Base-by-base conservation (phyloP, 2,113 vertebrate species). In the Chlorodrepanis virens region DNA sequence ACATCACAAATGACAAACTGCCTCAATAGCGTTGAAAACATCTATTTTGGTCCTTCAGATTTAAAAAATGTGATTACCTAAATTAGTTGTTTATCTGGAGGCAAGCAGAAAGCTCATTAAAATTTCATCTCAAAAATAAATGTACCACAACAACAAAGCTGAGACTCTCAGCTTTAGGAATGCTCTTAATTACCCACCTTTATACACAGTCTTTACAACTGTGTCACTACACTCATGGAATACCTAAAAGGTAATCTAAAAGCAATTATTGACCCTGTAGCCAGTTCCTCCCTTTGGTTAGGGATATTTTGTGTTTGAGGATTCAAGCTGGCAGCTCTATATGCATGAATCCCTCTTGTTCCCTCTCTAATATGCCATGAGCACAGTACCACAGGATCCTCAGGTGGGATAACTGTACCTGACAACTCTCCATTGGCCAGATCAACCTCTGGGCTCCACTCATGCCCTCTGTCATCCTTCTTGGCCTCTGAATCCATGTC, bases 371-470 rank as follows among this genome's bases (percentile, higher is more conserved):
- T 18, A 25, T 5, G 22, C 31, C 77, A 53, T 0, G 0, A 83
- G 16, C 28, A 9, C 5, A 49, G 3, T 39, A 42, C 21, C 10
- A 1, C 24, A 5, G 1, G 7, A 3, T 19, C 63, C 75, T 49
- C 42, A 15, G 17, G 18, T 17, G 0, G 80, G 28, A 72, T 25
- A 14, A 40, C 56, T 53, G 49, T 97, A 98, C 98, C 98, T 97
- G 97, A 96, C 12, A 98, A 47, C 85, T 99, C 98, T 65, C 99
- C 98, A 13, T 99, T 99, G 59, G 98, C 97, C 79, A 99, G 91
- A 39, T 98, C 97, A 12, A 97, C 98, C 71, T 88, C 65, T n/a
- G 97, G 93, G 44, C 98, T 97, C 70, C 97, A 94, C 37, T 96
- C 97, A 16, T 15, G 53, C 80, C 84, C 96, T 83, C 94, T 96